Evolutionary conservation across 2,113 vertebrate genomes (phyloP).

Genomic region (Sander lucioperca): DNA sequence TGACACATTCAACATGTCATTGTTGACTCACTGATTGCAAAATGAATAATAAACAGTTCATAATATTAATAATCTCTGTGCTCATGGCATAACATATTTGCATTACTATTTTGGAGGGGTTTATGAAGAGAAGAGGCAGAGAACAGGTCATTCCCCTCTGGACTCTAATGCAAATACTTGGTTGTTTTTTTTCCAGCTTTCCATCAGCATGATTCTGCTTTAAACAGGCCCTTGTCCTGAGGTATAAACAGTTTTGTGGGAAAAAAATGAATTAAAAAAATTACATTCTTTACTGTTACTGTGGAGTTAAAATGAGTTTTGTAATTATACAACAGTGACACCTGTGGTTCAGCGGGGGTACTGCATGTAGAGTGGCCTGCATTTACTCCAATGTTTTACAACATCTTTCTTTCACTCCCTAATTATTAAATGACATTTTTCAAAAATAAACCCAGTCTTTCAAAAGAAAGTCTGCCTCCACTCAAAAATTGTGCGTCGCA

Average conservation of each 20-base stretch:
- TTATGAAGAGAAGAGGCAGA: conserved; percentile 26
- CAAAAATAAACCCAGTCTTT: too few species aligned
- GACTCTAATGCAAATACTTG: conserved; percentile 21
- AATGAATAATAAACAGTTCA: not conserved
- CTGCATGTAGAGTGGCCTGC: not conserved
- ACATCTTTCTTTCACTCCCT: too few species aligned
- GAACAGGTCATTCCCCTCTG: conserved; percentile 22
- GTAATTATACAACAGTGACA: conserved; percentile 47
- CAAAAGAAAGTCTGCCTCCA: not conserved
- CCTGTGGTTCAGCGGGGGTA: conserved; percentile 13
- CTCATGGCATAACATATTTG: conserved; percentile 1
- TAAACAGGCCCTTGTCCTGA: conserved; percentile 47
- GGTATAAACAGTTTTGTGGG: conserved; percentile 35
- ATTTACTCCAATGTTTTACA: not conserved
- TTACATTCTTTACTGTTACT: not conserved
- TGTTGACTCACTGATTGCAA: conserved; percentile 14
- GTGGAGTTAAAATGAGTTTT: not conserved
- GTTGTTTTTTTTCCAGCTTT: conserved; percentile 20
- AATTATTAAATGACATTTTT: too few species aligned
- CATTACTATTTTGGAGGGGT: not conserved
- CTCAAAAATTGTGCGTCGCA: not conserved
- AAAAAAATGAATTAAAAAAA: not conserved
- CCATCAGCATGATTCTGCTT: conserved; percentile 26
- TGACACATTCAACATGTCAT: not conserved
- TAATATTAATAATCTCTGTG: not conserved